Evolutionary conservation across 2,888 invertebrate genomes (phyloP).

Genomic region (Caenorhabditis plicata): DNA sequence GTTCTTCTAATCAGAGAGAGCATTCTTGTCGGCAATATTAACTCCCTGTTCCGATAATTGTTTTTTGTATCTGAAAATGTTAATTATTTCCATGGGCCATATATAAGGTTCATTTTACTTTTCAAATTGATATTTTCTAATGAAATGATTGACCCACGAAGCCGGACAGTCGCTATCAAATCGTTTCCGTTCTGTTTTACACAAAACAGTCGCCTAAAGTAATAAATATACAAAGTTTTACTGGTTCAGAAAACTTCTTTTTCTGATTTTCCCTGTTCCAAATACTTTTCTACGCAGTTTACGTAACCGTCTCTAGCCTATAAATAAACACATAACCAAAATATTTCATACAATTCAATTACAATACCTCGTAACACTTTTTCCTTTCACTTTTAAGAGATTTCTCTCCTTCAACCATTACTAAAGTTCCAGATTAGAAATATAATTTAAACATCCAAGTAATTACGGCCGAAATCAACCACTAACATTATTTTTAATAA

Average conservation of each 20-base stretch:
- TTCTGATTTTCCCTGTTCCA: slow-evolving; percentile 30
- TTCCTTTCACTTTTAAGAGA: slow-evolving; percentile 30
- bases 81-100: too few species aligned
- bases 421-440: not conserved
- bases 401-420: slow-evolving; percentile 16
- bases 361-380: slow-evolving; percentile 38
- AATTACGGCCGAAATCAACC: not conserved
- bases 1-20: slow-evolving; percentile 18
- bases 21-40: slow-evolving; percentile 51
- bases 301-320: slow-evolving; percentile 34
- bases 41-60: slow-evolving; percentile 49
- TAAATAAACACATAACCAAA: not conserved
- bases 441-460: not conserved
- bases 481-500: not conserved
- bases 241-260: slow-evolving; percentile 17
- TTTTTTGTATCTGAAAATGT: slow-evolving; percentile 49
- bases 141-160: slow-evolving; percentile 57
- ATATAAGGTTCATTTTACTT: slow-evolving; percentile 13
- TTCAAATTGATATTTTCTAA: slow-evolving; percentile 58
- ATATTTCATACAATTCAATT: not conserved
- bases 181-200: slow-evolving; percentile 21
- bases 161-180: slow-evolving; percentile 42
- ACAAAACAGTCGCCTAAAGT: slow-evolving; percentile 23
- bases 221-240: not conserved
- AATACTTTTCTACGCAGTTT: slow-evolving; percentile 23